Evolutionary conservation across 2,113 vertebrate species (phyloP), one percentile per base, ranked within the genome.

Genomic region (Ginglymostoma cirratum): DNA sequence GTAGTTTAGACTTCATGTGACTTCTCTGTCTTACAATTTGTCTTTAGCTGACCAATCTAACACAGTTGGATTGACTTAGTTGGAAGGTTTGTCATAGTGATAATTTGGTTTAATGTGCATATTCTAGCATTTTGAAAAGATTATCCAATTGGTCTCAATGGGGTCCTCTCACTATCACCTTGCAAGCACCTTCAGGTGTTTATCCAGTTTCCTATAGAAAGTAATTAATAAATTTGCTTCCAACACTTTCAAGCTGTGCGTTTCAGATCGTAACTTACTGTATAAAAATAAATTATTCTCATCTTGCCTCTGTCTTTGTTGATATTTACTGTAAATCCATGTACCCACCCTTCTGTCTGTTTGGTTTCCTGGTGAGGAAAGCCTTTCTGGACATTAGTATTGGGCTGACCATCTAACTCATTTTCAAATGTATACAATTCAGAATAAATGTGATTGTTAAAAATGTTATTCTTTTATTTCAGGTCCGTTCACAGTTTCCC

Each of bases 401-500:
- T 65, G 52, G 10, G 15, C 12, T 90, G 87, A 61, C 52, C 24
- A 14, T 19, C 14, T 30, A 34, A 90, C n/a, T 19, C n/a, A 38
- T 66, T n/a, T n/a, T 21, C 89, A 83, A 65, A 5, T 65, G 89
- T 21, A 34, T 65, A 34, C 15, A 38, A 38, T n/a, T 61, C 30
- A 55, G 55, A 55, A 65, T 55, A 65, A 92, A 92, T 61, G 1
- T 34, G 65, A 45, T 83, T 90, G 14, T 61, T 67, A 42, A 19
- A 38, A 24, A 15, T 52, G 27, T 94, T 70, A 95, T 52, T 90
- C 10, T 90, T 95, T 95, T 95, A 24, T 95, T 70, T 72, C 94
- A 95, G 94, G 94, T 76, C 69, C 94, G 94, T 14, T 30, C 89
- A 2, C 89, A 38, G 61, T 93, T 93, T 66, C 61, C 89, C 19